phyloP scores from a whole-genome alignment of 2,113 vertebrate genomes.

The Clarias magur region DNA sequence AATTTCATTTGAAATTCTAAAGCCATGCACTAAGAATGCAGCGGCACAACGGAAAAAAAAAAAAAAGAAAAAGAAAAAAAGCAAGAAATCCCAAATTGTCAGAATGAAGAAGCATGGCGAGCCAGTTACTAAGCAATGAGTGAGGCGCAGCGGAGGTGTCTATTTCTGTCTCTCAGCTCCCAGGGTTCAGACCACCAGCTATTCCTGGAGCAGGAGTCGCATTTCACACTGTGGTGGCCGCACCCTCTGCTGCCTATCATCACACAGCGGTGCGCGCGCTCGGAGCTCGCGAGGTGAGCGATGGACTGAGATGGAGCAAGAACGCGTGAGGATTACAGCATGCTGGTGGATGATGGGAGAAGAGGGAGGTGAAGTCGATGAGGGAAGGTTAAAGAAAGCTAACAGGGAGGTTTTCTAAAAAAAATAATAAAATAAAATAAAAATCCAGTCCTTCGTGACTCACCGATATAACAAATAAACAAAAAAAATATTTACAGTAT shows the following conservation, averaged over 20 bases:
- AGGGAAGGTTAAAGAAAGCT: conserved; percentile 11
- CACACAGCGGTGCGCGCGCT: not conserved
- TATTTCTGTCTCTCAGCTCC: conserved; percentile 58
- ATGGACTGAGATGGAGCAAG: conserved; percentile 7
- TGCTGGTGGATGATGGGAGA: not conserved
- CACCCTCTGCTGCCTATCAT: conserved; percentile 30
- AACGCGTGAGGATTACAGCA: not conserved
- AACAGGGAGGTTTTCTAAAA: not conserved
- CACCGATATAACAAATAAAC: not conserved
- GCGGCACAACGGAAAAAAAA: not conserved
- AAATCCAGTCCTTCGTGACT: not conserved
- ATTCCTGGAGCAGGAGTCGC: conserved; percentile 54
- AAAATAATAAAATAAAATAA: not conserved
- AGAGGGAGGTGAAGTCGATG: not conserved
- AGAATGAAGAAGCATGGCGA: conserved; percentile 34
- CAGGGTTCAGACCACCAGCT: conserved; percentile 54
- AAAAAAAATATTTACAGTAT: no score
- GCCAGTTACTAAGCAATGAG: conserved; percentile 60
- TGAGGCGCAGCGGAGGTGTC: conserved; percentile 52
- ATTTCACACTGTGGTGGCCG: conserved; percentile 52
- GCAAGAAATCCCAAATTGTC: conserved; percentile 43
- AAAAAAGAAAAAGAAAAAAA: not conserved
- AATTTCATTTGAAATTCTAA: not conserved
- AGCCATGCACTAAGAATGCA: not conserved
- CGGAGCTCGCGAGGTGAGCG: not conserved